These are phyloP conservation scores for Loripinus fragilis DNA, from an alignment of 2,888 invertebrate genomes.

Conservation along the genomic window DNA sequence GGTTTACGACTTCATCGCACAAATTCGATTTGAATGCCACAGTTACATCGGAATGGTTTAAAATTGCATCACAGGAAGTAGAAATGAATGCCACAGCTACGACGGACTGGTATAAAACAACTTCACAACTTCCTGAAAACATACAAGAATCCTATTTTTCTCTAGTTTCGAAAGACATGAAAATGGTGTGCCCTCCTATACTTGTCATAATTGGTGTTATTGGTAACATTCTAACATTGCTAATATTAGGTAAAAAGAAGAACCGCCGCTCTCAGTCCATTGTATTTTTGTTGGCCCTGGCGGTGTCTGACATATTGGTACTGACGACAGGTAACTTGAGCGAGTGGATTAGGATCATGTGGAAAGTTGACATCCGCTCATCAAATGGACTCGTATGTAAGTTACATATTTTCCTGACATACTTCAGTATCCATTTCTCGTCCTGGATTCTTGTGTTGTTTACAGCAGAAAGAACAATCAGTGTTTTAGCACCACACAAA, in stretches of 20 bases:
- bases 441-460: conserved; percentile 76
- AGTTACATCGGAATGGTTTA: too few relatives aligned
- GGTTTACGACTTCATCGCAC: too few relatives aligned
- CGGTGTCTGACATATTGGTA: conserved; percentile 65
- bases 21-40: too few relatives aligned
- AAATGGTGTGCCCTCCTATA: conserved; percentile 56
- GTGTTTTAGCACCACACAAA: conserved; percentile 69
- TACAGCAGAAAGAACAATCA: conserved; percentile 69
- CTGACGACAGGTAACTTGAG: conserved; percentile 69
- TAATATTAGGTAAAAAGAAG: conserved; percentile 59
- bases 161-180: not conserved
- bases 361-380: conserved; percentile 60
- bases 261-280: conserved; percentile 62
- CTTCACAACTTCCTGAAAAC: too few relatives aligned
- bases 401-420: conserved; percentile 66
- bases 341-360: conserved; percentile 51
- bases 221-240: conserved; percentile 70
- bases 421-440: conserved; percentile 68
- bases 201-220: conserved; percentile 68
- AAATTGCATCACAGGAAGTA: too few relatives aligned
- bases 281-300: conserved; percentile 66
- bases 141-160: too few relatives aligned
- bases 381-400: conserved; percentile 52
- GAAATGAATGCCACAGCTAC: too few relatives aligned
- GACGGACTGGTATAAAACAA: too few relatives aligned